phyloP scores from a whole-genome alignment of 2,797 vertebrate species.

The Fistularia commersonii region DNA sequence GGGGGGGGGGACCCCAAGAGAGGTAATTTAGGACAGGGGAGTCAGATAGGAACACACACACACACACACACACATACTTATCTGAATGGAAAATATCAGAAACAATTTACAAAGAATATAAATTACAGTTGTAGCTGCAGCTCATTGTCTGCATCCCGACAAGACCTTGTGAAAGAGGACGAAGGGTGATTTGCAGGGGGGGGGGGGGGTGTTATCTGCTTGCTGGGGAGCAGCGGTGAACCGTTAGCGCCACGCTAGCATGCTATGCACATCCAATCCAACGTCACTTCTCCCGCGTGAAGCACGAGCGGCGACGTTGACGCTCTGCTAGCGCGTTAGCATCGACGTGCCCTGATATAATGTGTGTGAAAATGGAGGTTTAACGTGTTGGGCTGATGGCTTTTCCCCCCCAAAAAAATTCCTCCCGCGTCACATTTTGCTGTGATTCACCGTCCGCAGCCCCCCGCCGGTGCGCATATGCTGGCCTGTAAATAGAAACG shows the following conservation, averaged over 20 bases:
- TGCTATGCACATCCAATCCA: constrained; percentile 70
- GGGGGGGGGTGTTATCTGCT: constrained; percentile 71
- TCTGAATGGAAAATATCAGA: constrained; percentile 73
- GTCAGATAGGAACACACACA: constrained; percentile 62
- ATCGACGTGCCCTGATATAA: too few species aligned
- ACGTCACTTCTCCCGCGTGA: constrained; percentile 61
- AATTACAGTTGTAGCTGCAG: constrained; percentile 68
- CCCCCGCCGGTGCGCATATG: constrained; percentile 43
- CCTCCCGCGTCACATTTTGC: constrained; percentile 38
- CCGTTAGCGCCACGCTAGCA: too few species aligned
- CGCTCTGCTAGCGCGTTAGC: too few species aligned
- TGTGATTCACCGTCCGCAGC: constrained; percentile 45
- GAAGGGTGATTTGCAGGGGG: constrained; percentile 56
- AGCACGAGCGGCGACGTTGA: too few species aligned
- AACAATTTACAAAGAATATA: constrained; percentile 80
- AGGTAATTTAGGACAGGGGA: constrained; percentile 58
- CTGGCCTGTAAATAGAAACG: constrained; percentile 36
- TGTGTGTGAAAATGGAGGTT: too few species aligned
- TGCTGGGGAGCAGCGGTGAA: too few species aligned
- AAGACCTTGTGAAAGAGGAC: constrained; percentile 69
- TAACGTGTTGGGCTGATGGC: too few species aligned
- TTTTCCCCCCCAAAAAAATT: too few species aligned
- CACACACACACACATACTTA: constrained; percentile 78
- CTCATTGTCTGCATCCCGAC: constrained; percentile 61
- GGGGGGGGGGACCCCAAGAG: constrained; percentile 47